Evolutionary conservation across 1,140 invertebrate genomes (phyloP).

Genomic region (Megalopta genalis): DNA sequence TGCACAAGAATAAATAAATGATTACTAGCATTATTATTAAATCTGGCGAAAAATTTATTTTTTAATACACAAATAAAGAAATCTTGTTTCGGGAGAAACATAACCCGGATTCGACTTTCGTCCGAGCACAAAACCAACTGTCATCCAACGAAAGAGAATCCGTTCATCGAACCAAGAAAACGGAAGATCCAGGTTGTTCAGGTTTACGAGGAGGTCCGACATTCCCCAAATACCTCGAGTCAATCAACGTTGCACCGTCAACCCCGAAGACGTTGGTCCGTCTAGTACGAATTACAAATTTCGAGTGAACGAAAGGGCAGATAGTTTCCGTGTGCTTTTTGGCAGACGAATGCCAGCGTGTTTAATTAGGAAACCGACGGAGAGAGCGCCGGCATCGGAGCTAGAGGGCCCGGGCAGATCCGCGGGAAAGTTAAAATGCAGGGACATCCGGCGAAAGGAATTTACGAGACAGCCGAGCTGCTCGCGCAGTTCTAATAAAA

Average conservation of each 20-base stretch:
- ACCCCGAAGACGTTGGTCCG: neutral
- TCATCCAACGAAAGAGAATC: neutral
- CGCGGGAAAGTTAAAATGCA: slow-evolving; percentile 70
- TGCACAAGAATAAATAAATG: too few species aligned
- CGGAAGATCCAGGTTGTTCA: too few species aligned
- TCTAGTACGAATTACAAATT: slow-evolving; percentile 14
- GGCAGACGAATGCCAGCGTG: slow-evolving; percentile 54
- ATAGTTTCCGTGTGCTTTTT: slow-evolving; percentile 46
- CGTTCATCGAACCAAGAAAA: neutral
- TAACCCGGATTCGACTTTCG: too few species aligned
- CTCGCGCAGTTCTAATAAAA: slow-evolving; percentile 76
- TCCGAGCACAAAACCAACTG: too few species aligned
- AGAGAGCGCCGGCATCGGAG: neutral
- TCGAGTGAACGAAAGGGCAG: slow-evolving; percentile 20
- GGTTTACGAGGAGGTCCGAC: neutral
- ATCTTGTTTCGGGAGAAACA: too few species aligned
- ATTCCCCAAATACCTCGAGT: neutral
- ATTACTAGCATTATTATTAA: too few species aligned
- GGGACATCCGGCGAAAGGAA: slow-evolving; percentile 75
- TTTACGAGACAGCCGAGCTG: slow-evolving; percentile 75
- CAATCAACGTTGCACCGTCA: neutral
- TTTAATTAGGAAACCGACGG: slow-evolving; percentile 73
- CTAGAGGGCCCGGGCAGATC: slow-evolving; percentile 18
- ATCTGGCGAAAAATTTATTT: too few species aligned
- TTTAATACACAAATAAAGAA: too few species aligned